Evolutionary conservation across 2,888 invertebrate genomes (phyloP).

Genomic region (Hydrotaea diabolus): DNA sequence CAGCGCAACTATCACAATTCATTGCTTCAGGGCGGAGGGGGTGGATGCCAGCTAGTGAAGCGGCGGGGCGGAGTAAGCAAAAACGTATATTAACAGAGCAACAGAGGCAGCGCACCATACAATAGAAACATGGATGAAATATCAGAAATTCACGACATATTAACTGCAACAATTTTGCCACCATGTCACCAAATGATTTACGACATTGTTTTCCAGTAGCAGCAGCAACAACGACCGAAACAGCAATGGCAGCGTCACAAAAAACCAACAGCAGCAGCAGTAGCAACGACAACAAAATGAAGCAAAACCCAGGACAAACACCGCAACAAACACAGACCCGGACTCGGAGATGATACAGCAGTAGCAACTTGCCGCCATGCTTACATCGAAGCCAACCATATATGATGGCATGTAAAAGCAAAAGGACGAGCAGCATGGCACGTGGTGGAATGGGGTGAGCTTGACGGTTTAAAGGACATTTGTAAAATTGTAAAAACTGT

Average conservation of each 20-base stretch:
- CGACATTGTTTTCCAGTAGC: slow-evolving; percentile 62
- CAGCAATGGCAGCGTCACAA: not conserved
- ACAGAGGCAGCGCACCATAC: slow-evolving; percentile 30
- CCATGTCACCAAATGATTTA: slow-evolving; percentile 71
- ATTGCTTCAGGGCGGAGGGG: not conserved
- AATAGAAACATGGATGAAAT: slow-evolving; percentile 60
- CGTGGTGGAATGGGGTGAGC: not conserved
- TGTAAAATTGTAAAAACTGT: slow-evolving; percentile 25
- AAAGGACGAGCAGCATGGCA: not conserved
- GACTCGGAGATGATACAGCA: not conserved
- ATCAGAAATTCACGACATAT: slow-evolving; percentile 68
- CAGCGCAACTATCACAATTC: slow-evolving; percentile 2
- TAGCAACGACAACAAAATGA: slow-evolving; percentile 16
- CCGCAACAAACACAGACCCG: slow-evolving; percentile 20
- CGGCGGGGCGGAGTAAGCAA: too few relatives aligned
- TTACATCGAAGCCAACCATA: not conserved
- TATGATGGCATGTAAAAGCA: slow-evolving; percentile 10
- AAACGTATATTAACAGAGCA: slow-evolving; percentile 44
- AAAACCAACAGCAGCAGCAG: slow-evolving; percentile 27
- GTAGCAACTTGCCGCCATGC: not conserved
- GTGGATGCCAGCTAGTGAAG: not conserved
- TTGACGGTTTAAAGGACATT: slow-evolving; percentile 7
- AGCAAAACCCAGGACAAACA: slow-evolving; percentile 19
- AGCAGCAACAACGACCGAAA: slow-evolving; percentile 42
- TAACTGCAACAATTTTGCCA: slow-evolving; percentile 71